phyloP scores from a whole-genome alignment of 2,113 vertebrate genomes.

The Corythaixoides concolor region DNA sequence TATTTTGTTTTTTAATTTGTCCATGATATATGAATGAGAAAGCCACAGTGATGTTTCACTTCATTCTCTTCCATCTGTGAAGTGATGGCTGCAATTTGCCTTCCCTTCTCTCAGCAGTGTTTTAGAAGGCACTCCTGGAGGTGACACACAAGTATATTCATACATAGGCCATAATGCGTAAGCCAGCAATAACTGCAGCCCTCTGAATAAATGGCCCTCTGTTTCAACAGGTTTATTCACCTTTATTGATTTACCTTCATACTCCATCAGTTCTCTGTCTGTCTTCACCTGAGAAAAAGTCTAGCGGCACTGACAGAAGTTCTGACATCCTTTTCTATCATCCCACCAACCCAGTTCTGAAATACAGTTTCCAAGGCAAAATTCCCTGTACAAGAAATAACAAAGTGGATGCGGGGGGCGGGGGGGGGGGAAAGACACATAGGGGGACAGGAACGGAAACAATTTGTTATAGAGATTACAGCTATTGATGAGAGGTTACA shows the following conservation, averaged over 20 bases:
- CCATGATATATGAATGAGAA: neutral
- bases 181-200: neutral
- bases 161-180: neutral
- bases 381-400: neutral
- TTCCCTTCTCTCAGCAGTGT: neutral
- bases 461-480: neutral
- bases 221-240: neutral
- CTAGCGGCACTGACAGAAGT: neutral
- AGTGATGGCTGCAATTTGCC: neutral
- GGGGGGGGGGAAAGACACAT: too few relatives aligned
- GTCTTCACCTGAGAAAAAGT: slow-evolving; percentile 1
- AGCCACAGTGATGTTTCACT: neutral
- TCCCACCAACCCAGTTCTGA: neutral
- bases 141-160: neutral
- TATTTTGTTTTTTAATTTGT: neutral
- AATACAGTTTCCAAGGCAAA: neutral
- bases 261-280: neutral
- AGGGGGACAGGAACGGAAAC: neutral
- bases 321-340: slow-evolving; percentile 1
- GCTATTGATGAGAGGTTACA: neutral
- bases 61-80: neutral
- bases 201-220: neutral
- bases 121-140: neutral
- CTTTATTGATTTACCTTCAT: slow-evolving; percentile 35
- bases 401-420: neutral